Base-by-base conservation (phyloP, 1,140 invertebrate genomes). In the Rhagoletis pomonella region DNA sequence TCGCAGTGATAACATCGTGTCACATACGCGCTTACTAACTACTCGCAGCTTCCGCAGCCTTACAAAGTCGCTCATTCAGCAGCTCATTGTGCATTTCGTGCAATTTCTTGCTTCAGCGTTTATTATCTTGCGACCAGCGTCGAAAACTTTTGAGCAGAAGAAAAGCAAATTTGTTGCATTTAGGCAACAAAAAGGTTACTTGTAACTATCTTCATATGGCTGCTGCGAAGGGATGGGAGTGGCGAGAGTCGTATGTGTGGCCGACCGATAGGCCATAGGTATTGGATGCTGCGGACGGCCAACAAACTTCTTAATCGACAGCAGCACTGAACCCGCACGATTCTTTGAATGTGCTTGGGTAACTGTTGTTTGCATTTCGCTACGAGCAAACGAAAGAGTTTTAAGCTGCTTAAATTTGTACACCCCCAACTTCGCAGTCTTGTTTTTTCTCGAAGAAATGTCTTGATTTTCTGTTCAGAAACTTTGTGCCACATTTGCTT, bases 381-480 rank as follows among this genome's bases (percentile, higher is more conserved):
- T 17, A 47, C 67, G 67, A 29, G n/a, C 47, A 19, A 42, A 12
- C 73, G 50, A 19, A 55, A 81, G 73, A 81, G 91, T 91, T 91
- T 90, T 91, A 91, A 91, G 91, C 91, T 90, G 91, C 91, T 91
- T 91, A 81, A 81, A 55, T 81, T 81, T 81, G 73, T 81, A 81
- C 19, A 55, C 14, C 47, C 29, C 0, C 29, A 14, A 42, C 58
- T 62, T 44, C 44, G 4, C 1, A 19, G 1, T 7, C 29, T 62
- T 47, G 19, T 39, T 44, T 47, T 29, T 55, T 47, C n/a, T 10
- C 58, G 39, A 55, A 17, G 42, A 50, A 87, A 64, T 44, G 58
- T 87, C 58, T 62, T 58, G 60, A 60, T 60, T 86, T 86, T 50
- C 29, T 12, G 86, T 64, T 14, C 17, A 39, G 5, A 69, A 87